Percentiles rank a stretch among this genome's conserved stretches.
Evolutionary conservation across 1,140 invertebrate genomes (phyloP).

Genomic region (Megathymus violae): DNA sequence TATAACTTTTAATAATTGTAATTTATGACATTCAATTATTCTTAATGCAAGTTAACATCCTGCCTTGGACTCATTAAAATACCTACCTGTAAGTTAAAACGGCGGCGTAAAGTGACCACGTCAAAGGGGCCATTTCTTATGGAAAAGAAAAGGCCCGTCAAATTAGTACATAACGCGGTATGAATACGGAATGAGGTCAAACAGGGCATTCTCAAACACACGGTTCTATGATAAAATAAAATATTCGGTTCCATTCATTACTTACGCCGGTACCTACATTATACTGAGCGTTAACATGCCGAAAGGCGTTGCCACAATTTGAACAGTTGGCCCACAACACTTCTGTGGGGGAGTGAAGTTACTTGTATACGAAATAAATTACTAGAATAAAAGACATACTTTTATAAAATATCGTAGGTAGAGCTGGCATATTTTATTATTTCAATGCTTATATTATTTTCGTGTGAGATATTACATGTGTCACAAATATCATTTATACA

Average conservation of each 20-base stretch:
- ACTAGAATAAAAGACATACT: slow-evolving; percentile 4
- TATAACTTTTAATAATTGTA: too few species aligned
- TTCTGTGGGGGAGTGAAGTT: slow-evolving; percentile 43
- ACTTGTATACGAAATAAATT: slow-evolving; percentile 28
- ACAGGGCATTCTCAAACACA: slow-evolving; percentile 75
- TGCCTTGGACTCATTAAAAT: slow-evolving; percentile 18
- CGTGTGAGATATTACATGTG: too few species aligned
- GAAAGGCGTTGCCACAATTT: slow-evolving; percentile 72
- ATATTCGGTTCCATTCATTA: slow-evolving; percentile 79
- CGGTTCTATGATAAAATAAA: slow-evolving; percentile 75
- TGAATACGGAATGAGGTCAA: slow-evolving; percentile 81
- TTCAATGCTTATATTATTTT: too few species aligned
- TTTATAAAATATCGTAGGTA: not conserved
- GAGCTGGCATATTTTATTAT: too few species aligned
- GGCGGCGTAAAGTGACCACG: slow-evolving; percentile 36
- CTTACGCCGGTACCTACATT: slow-evolving; percentile 59
- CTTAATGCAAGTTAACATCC: slow-evolving; percentile 1
- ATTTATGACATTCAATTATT: not conserved
- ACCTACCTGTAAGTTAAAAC: slow-evolving; percentile 30
- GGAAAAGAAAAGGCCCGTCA: slow-evolving; percentile 51
- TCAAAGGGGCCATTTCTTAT: slow-evolving; percentile 47
- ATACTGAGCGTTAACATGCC: slow-evolving; percentile 60
- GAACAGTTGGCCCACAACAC: slow-evolving; percentile 66
- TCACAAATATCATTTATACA: too few species aligned
- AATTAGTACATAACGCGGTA: slow-evolving; percentile 72